Conservation (phyloP, 2,888 invertebrate genomes). For the Koerneria pararmatus region DNA sequence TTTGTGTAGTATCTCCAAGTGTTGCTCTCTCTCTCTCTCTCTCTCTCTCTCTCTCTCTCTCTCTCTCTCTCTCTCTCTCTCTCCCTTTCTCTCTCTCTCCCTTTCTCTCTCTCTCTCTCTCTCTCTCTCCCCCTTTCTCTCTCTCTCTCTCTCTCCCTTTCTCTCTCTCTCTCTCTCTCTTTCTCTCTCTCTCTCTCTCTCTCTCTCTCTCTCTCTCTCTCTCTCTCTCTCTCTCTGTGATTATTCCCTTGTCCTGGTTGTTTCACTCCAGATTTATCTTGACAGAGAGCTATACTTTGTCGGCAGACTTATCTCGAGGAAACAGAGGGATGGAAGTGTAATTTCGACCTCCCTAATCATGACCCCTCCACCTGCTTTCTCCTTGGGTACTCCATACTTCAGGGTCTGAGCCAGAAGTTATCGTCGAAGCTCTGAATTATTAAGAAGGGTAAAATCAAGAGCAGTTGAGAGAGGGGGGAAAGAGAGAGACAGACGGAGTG, state of each 20-base stretch:
- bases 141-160: background rate
- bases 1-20: background rate
- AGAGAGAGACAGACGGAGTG: slow-evolving; percentile 6
- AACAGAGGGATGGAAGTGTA: too few species aligned
- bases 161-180: background rate
- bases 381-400: too few species aligned
- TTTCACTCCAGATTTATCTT: too few species aligned
- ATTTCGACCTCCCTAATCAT: too few species aligned
- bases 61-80: background rate
- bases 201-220: too few species aligned
- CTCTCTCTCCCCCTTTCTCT: background rate
- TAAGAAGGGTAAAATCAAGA: slow-evolving; percentile 7
- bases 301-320: too few species aligned
- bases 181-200: background rate
- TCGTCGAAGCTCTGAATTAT: too few species aligned
- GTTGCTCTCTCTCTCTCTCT: slow-evolving; percentile 4
- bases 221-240: too few species aligned
- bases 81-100: background rate
- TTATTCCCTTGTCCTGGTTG: too few species aligned
- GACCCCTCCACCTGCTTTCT: too few species aligned
- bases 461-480: slow-evolving; percentile 12
- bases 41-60: background rate
- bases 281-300: too few species aligned
- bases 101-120: background rate
- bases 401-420: too few species aligned